These are phyloP conservation scores for Sipha maydis DNA, from an alignment of 2,888 invertebrate genomes.

Conservation along the genomic window DNA sequence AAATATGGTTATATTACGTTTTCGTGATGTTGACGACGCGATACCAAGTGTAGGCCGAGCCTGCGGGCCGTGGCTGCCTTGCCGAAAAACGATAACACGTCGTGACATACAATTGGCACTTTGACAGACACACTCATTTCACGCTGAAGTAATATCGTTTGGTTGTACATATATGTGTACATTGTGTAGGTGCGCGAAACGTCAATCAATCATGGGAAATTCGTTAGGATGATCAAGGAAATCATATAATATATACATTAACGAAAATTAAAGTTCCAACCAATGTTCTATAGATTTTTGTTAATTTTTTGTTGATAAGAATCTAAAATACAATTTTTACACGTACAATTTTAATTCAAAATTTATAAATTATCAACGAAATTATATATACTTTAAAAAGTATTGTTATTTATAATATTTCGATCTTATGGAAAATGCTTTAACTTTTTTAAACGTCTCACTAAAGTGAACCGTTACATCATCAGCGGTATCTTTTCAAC, in stretches of 20 bases:
- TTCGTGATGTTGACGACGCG: neutral
- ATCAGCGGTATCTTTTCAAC: no score
- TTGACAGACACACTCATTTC: neutral
- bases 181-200: neutral
- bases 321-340: no score
- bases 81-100: neutral
- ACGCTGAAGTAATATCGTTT: neutral
- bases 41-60: neutral
- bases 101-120: neutral
- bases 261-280: no score
- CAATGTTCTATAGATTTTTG: no score
- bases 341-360: no score
- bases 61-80: neutral
- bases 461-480: no score
- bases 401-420: no score
- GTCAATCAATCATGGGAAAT: neutral
- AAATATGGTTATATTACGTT: neutral
- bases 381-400: no score
- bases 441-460: no score
- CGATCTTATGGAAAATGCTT: no score
- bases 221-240: neutral
- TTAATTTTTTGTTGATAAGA: no score
- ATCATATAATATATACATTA: neutral
- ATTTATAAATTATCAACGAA: no score
- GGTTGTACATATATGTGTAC: neutral